These are phyloP conservation scores for Phocoena phocoena DNA, from an alignment of 2,113 vertebrate genomes.

Conservation along the genomic window DNA sequence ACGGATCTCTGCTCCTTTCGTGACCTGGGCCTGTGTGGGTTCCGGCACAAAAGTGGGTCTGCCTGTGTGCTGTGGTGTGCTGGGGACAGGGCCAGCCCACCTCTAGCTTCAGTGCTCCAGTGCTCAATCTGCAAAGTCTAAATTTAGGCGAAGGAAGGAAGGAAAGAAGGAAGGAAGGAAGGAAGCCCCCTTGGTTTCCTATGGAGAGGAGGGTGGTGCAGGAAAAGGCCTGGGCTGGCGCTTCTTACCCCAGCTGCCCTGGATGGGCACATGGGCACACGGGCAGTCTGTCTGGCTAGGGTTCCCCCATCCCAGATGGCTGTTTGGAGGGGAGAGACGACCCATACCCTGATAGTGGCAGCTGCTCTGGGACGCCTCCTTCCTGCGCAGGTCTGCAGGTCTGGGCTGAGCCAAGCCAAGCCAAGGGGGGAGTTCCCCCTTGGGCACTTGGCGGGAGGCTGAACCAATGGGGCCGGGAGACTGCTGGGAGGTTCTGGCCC, in stretches of 20 bases:
- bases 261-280: not conserved
- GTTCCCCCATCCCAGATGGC: not conserved
- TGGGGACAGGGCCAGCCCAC: not conserved
- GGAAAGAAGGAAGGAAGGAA: slow-evolving; percentile 45
- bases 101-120: not conserved
- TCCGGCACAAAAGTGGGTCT: not conserved
- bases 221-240: slow-evolving; percentile 14
- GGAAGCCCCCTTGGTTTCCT: not conserved
- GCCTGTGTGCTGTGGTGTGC: not conserved
- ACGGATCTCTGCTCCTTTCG: not conserved
- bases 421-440: not conserved
- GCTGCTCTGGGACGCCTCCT: not conserved
- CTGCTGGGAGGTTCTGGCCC: not conserved
- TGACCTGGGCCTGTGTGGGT: not conserved
- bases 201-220: not conserved
- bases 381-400: not conserved
- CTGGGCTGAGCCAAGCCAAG: not conserved
- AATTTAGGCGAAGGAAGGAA: slow-evolving; percentile 68
- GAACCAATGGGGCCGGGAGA: not conserved
- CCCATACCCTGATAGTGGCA: not conserved
- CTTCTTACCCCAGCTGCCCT: not conserved
- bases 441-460: not conserved
- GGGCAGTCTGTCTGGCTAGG: not conserved
- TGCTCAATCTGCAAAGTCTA: slow-evolving; percentile 29
- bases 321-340: not conserved